Base-by-base conservation (phyloP, 2,113 vertebrate genomes). In the Grantiella picta region DNA sequence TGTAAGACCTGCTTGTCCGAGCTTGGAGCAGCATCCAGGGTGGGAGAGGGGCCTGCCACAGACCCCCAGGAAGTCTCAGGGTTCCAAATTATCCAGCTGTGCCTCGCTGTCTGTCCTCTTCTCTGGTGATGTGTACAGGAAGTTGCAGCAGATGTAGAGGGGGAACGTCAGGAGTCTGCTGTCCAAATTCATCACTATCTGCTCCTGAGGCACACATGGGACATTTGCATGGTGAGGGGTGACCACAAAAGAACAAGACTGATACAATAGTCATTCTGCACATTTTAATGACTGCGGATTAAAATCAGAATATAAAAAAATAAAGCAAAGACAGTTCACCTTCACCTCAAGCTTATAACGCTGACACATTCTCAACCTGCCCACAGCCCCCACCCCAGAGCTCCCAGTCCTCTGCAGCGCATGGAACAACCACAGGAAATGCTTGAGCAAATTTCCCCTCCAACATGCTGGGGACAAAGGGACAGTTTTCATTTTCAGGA, bases 131-230 rank as follows among this genome's bases (percentile, higher is more conserved):
- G 99, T 99, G 94, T 99, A 99, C 86, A 99, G 97, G 98, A 99
- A 99, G 96, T 99, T 99, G 96, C 99, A 99, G 98, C 99, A 99
- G 95, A 99, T 98, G 18, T 99, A 99, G 19, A 99, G 98, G 1
- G 99, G 99, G 97, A 99, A 99, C 40, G 98, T 97, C 68, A 99
- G 97, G 91, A 99, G 98, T 3, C 99, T 98, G 82, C 99, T 99
- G 98, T 99, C 99, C 98, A 99, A 96, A 89, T 99, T 99, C 99
- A 99, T 99, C 78, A 99, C 99, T 9, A 99, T 98, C 86, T 99
- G 99, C 94, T 99, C 99, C 99, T 99, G 89, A 79, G 83, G 89
- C 56, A 86, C 65, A 60, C n/a, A 38, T 6, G 2, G 23, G 7
- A 12, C 3, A 3, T 16, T 20, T 4, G 81, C 4, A 4, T 16